phyloP scores from a whole-genome alignment of 2,888 invertebrate species.

The Geophilus truncorum region DNA sequence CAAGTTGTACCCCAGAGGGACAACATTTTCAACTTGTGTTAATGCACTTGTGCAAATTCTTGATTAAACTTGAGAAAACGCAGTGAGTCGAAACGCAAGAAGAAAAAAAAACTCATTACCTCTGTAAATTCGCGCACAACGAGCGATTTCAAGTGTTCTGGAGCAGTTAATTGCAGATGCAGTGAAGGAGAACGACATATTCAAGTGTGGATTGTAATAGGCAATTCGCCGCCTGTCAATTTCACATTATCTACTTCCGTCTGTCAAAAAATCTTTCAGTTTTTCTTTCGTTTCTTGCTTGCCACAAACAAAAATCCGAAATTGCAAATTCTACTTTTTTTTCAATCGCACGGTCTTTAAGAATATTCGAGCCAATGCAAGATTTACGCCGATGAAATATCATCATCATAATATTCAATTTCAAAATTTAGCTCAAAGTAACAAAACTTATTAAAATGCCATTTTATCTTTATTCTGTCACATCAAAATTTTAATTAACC shows the following conservation, averaged over 20 bases:
- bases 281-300: no score
- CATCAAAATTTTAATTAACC: no score
- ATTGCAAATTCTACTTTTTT: no score
- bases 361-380: no score
- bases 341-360: no score
- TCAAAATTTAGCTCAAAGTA: no score
- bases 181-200: not conserved
- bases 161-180: not conserved
- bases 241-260: not conserved
- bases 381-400: no score
- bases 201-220: not conserved
- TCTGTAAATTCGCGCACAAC: not conserved
- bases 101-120: not conserved
- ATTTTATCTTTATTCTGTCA: no score
- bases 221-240: not conserved
- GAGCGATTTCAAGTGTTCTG: not conserved
- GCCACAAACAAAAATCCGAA: no score
- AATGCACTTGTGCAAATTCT: not conserved
- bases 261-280: not conserved
- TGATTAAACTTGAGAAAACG: not conserved
- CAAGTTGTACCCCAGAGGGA: not conserved
- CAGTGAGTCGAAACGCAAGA: not conserved
- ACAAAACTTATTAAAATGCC: no score
- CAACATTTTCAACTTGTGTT: not conserved
- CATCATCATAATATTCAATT: no score